phyloP scores from a whole-genome alignment of 1,140 invertebrate genomes.

The Leptoteleia sp. region DNA sequence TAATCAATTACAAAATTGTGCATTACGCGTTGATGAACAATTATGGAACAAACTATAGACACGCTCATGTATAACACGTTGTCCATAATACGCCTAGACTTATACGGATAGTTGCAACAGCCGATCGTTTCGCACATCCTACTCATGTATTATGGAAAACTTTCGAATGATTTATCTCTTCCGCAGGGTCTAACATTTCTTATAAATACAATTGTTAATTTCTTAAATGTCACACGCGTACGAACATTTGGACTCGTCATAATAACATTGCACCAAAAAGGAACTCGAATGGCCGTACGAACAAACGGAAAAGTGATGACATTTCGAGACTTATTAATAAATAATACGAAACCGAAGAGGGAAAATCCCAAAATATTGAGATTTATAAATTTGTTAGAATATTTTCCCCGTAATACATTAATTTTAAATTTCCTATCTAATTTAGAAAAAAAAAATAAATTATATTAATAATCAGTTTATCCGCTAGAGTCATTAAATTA shows the following conservation, averaged over 20 bases:
- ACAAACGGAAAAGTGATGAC: too few relatives aligned
- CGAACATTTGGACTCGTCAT: background rate
- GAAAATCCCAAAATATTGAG: too few relatives aligned
- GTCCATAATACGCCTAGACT: slow-evolving; percentile 15
- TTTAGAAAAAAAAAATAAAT: too few relatives aligned
- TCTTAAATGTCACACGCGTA: slow-evolving; percentile 11
- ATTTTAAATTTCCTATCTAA: too few relatives aligned
- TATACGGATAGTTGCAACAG: slow-evolving; percentile 22
- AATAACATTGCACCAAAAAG: background rate
- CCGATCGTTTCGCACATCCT: slow-evolving; percentile 36
- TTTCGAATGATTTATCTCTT: slow-evolving; percentile 76
- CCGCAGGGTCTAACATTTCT: slow-evolving; percentile 45
- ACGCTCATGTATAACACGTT: slow-evolving; percentile 17
- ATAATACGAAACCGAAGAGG: too few relatives aligned
- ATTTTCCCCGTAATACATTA: too few relatives aligned
- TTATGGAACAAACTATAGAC: slow-evolving; percentile 36
- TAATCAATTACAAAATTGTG: slow-evolving; percentile 12
- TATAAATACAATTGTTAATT: slow-evolving; percentile 17
- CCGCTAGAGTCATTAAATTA: too few relatives aligned
- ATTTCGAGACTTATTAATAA: too few relatives aligned
- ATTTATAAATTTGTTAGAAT: too few relatives aligned
- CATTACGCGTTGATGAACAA: slow-evolving; percentile 32
- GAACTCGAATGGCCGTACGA: background rate
- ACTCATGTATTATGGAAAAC: slow-evolving; percentile 68
- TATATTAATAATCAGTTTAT: too few relatives aligned